A percentile compares a stretch with the other conserved stretches of the same genome.
Conservation (phyloP, 2,113 vertebrate genomes). For the Varanus komodoensis region DNA sequence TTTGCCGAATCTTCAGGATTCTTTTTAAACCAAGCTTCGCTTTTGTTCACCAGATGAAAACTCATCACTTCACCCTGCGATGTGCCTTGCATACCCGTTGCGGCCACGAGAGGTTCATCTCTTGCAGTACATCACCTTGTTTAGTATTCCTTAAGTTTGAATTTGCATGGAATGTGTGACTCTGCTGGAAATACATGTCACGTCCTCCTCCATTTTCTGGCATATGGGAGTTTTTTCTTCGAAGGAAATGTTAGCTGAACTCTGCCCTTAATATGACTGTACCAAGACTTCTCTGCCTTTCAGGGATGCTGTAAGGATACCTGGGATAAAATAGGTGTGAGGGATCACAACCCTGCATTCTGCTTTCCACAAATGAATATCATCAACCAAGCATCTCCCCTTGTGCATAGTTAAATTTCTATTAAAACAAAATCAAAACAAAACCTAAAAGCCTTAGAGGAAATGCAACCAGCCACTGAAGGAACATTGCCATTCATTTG, state of each 20-base stretch:
- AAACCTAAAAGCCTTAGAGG: background rate
- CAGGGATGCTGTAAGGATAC: background rate
- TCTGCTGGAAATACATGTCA: background rate
- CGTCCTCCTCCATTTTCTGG: background rate
- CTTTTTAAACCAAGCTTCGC: background rate
- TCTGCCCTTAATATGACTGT: background rate
- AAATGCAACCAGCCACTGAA: background rate
- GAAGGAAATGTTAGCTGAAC: background rate
- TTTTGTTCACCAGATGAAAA: background rate
- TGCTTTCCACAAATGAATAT: background rate
- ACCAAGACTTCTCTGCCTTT: background rate
- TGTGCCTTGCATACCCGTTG: background rate
- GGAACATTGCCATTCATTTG: too few species aligned
- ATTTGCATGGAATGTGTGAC: background rate
- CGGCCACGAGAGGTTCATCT: too few species aligned
- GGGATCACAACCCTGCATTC: background rate
- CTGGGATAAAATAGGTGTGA: background rate
- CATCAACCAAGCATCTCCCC: background rate
- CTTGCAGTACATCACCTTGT: background rate
- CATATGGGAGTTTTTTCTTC: background rate
- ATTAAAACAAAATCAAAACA: background rate
- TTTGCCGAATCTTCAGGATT: background rate
- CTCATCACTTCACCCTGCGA: background rate
- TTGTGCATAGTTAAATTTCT: background rate
- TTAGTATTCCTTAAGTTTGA: background rate